Conservation (phyloP, 2,888 invertebrate species). For the Odontomyia ornata region DNA sequence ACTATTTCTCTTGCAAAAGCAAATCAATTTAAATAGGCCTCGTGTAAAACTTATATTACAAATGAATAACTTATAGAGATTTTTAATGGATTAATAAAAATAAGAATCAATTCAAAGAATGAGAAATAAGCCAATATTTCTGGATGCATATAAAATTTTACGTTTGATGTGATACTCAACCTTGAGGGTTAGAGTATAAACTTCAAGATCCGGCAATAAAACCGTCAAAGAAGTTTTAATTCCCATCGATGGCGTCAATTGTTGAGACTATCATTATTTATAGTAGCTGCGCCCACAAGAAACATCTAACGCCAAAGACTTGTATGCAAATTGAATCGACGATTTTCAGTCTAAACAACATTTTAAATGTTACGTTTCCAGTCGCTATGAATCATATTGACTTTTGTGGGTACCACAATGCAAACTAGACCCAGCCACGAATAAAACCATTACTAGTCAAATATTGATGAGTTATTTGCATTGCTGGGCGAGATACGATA, state of each 20-base stretch:
- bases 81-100: no score
- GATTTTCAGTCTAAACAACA: background rate
- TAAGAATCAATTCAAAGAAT: no score
- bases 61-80: no score
- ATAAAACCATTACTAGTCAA: background rate
- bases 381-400: slow-evolving; percentile 2
- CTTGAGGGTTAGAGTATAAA: no score
- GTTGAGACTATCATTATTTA: slow-evolving; percentile 22
- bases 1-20: no score
- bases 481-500: slow-evolving; percentile 23
- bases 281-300: slow-evolving; percentile 21
- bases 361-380: slow-evolving; percentile 1
- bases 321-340: slow-evolving; percentile 9
- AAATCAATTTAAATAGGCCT: no score
- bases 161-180: no score
- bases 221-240: no score
- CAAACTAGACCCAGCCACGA: background rate
- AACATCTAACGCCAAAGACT: background rate
- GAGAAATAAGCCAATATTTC: no score
- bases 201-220: no score
- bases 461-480: slow-evolving; percentile 34
- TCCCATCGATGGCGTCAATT: slow-evolving; percentile 9
- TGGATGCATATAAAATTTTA: no score
- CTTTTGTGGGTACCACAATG: background rate
- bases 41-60: no score